Percentiles rank a stretch among this genome's conserved stretches.
phyloP scores from a whole-genome alignment of 2,113 vertebrate species.

The Neogobius melanostomus region DNA sequence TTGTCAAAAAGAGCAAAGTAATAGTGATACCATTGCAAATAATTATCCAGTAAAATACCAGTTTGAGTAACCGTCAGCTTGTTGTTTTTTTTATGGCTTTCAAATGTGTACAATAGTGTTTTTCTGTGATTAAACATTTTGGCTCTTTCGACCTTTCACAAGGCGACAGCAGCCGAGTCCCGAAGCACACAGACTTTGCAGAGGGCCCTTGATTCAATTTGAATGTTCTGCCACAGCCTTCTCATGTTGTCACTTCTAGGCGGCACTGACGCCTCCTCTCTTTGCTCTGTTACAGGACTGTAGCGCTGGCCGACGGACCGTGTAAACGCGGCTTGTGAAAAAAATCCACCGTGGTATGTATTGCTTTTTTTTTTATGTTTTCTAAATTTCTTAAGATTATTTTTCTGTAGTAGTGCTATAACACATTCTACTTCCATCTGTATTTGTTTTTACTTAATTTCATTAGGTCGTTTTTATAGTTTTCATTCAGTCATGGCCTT shows the following conservation, averaged over 20 bases:
- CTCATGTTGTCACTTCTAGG: not conserved
- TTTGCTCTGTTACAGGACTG: conserved; percentile 56
- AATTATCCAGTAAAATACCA: too few species aligned
- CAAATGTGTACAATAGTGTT: too few species aligned
- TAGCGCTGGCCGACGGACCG: conserved; percentile 71
- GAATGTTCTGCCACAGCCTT: not conserved
- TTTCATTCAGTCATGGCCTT: too few species aligned
- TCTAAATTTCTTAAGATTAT: too few species aligned
- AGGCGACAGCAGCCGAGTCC: not conserved
- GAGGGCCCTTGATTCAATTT: not conserved
- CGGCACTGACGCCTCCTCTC: not conserved
- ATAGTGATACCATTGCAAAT: too few species aligned
- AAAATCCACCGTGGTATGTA: conserved; percentile 66
- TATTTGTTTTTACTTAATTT: too few species aligned
- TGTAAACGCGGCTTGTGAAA: conserved; percentile 74
- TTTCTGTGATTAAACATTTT: not conserved
- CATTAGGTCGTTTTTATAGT: too few species aligned
- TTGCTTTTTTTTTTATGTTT: not conserved
- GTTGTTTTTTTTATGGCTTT: not conserved
- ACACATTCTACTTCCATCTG: too few species aligned
- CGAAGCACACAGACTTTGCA: not conserved
- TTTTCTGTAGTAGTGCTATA: too few species aligned
- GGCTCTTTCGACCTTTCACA: not conserved
- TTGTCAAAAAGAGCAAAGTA: too few species aligned
- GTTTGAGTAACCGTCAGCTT: too few species aligned